Evolutionary conservation across 2,113 vertebrate genomes (phyloP).

Genomic region (Oenanthe oenanthe): DNA sequence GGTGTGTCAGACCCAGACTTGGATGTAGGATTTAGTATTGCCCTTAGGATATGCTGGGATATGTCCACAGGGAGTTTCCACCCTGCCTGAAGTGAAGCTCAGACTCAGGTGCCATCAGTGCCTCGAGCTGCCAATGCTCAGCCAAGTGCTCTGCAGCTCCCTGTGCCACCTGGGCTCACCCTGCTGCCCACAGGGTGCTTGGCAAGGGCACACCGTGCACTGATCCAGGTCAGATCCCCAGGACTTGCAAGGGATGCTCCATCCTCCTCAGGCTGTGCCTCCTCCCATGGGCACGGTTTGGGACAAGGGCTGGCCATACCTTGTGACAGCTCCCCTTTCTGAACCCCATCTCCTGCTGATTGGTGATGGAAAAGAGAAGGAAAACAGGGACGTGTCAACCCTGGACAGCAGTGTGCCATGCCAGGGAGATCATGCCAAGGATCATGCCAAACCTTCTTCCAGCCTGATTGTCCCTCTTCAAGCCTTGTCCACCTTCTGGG

Average conservation of each 20-base stretch:
- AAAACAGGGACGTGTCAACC: neutral
- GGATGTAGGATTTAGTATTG: neutral
- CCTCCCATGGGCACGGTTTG: neutral
- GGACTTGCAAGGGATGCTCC: neutral
- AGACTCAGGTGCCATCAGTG: neutral
- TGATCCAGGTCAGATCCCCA: neutral
- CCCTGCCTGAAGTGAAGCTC: neutral
- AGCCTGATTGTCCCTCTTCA: neutral
- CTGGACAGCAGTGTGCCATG: neutral
- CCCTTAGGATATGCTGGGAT: neutral
- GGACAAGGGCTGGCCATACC: neutral
- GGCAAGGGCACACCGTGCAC: neutral
- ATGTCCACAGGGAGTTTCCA: neutral
- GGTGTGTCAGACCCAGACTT: fast-evolving
- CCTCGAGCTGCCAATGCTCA: neutral
- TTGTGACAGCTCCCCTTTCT: fast-evolving
- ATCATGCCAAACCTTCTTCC: neutral
- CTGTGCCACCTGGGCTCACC: neutral
- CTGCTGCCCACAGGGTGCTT: neutral
- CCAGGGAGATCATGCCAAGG: neutral
- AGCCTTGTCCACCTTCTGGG: neutral
- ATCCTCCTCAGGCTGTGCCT: neutral
- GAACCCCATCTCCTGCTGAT: neutral
- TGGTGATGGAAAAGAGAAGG: neutral
- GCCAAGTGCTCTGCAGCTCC: neutral